phyloP scores from a whole-genome alignment of 1,140 invertebrate genomes.

The Zaprionus tsacasi region DNA sequence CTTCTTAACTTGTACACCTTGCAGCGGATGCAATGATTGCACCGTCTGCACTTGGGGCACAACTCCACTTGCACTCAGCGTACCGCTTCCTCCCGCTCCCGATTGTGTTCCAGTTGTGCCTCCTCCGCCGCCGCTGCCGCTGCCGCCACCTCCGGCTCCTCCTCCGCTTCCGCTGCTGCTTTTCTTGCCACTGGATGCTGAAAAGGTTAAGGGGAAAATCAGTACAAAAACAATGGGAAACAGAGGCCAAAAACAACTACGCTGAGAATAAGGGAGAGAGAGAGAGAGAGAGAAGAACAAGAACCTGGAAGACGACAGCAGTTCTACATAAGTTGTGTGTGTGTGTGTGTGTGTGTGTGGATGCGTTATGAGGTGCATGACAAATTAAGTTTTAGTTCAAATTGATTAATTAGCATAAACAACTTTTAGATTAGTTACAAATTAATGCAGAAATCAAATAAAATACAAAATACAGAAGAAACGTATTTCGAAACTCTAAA shows the following conservation, averaged over 20 bases:
- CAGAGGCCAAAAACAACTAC: conserved; percentile 13
- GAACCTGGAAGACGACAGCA: conserved; percentile 26
- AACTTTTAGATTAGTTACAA: conserved; percentile 1
- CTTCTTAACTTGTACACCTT: conserved; percentile 83
- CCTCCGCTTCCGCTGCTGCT: background rate
- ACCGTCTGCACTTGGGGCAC: conserved; percentile 80
- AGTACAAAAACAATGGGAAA: conserved; percentile 17
- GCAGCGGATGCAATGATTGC: conserved; percentile 78
- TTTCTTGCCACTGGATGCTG: conserved; percentile 73
- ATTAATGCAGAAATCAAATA: background rate
- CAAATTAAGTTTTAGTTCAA: background rate
- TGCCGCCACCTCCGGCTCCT: background rate
- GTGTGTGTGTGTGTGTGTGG: conserved; percentile 4
- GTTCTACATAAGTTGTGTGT: conserved; percentile 2
- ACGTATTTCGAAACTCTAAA: conserved; percentile 5
- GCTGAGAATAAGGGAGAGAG: conserved; percentile 24
- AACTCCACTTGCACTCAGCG: conserved; percentile 51
- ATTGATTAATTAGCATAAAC: background rate
- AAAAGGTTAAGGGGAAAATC: conserved; percentile 34
- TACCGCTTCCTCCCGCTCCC: conserved; percentile 48
- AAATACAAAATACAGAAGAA: conserved; percentile 16
- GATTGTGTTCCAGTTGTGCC: conserved; percentile 45
- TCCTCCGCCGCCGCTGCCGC: conserved; percentile 44
- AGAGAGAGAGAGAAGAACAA: conserved; percentile 9
- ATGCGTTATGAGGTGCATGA: background rate